Evolutionary conservation across 2,888 invertebrate genomes (phyloP), one percentile per base, ranked within the genome.

Genomic region (Aporophyla nigra): DNA sequence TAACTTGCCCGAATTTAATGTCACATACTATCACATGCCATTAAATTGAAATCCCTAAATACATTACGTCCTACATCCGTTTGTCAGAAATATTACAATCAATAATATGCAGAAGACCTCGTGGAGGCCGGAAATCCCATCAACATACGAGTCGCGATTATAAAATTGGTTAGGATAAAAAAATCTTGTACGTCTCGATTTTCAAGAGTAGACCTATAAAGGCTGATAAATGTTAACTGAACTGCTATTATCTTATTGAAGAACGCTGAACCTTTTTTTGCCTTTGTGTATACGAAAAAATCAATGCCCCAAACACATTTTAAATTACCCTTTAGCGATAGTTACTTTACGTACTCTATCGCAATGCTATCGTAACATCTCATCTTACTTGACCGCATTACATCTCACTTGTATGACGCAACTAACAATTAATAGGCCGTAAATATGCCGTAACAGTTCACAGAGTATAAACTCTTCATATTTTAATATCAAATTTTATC

Each of bases 401-500:
- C 40, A 69, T 71, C 65, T 69, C 9, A 24, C 59, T 56, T 58
- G 5, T 46, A n/a, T 82, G 69, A n/a, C 81, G 43, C 58, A 71
- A 84, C 54, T 0, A 12, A 69, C 74, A 80, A 84, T 82, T 84
- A 82, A 80, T 58, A 82, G 81, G 71, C 85, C 27, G 66, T 71
- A 54, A 51, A 59, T 12, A 71, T 61, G 54, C 9, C 16, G 84
- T 33, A 80, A 80, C 80, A 75, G 85, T 61, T 84, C 85, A 71
- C 40, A 46, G 80, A 62, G 67, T 63, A 56, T 14, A 61, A 58
- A 61, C 51, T 63, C 49, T 65, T 69, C 65, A 69, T 53, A 61
- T 74, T 59, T 54, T 68, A 63, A 56, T 79, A 46, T 53, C 5
- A 14, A 33, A 77, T 67, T 67, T 68, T 59, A 68, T 69, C 10